Base-by-base conservation (phyloP, 2,113 vertebrate species). In the Epinephelus lanceolatus region DNA sequence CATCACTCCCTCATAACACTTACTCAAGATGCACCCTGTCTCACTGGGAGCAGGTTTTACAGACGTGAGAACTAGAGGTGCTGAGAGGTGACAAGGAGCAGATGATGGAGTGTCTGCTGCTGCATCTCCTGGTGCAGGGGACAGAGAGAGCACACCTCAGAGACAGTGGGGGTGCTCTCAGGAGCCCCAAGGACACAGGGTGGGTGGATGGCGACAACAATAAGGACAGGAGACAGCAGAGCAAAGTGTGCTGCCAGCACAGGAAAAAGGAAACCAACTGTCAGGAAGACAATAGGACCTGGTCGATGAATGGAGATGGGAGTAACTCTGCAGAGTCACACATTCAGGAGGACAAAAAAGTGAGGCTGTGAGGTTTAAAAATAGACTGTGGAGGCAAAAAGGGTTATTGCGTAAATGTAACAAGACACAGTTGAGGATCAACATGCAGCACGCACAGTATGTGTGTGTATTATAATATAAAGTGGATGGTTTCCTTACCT, bases 181-280 rank as follows among this genome's bases (percentile, higher is more conserved):
- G 53, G 51, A 57, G 51, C 66, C 65, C 51, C 71, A 74, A 40
- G 71, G 27, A 65, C 33, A 65, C 47, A 49, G 56, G 19, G 62
- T 78, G 67, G 68, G 62, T 40, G 67, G 76, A 69, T 27, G 56
- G 57, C 59, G 52, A 67, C 70, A 78, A 79, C 67, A 80, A 52
- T 76, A 25, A 82, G 67, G 73, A 84, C 71, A 74, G 76, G 84
- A 71, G 71, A 73, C 80, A 78, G 67, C 76, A 40, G 72, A 88
- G 83, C 71, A 49, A 42, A 42, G 55, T 79, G 68, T 69, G 83
- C 84, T 89, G 83, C 90, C 88, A 88, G 78, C 57, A 88, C 89
- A 94, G 93, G 92, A 94, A 95, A 91, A 89, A 92, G 94, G 92
- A 95, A 95, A 86, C 84, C 67, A 71, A 88, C 70, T 87, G 92